Percentiles rank a stretch among this genome's conserved stretches.
Evolutionary conservation across 2,113 vertebrate genomes (phyloP).

Genomic region (Podarcis muralis): DNA sequence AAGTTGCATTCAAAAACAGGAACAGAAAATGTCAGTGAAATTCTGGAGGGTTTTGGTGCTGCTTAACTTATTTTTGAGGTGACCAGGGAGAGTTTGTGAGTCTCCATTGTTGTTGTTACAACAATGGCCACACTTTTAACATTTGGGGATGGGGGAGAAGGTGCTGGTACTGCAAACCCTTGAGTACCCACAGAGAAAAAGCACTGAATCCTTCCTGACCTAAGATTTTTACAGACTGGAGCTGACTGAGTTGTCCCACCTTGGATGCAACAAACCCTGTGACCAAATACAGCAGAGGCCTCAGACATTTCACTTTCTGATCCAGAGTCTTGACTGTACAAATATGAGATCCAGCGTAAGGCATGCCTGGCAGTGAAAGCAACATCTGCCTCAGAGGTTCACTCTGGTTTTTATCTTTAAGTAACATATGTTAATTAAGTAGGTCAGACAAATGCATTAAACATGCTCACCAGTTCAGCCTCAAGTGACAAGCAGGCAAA

Average conservation of each 20-base stretch:
- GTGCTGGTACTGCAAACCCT: no score
- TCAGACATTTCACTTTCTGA: neutral
- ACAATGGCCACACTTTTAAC: no score
- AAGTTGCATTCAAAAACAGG: no score
- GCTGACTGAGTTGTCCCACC: neutral
- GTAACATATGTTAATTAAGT: conserved; percentile 5
- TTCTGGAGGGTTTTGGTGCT: no score
- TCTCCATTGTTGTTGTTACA: no score
- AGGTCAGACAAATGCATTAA: conserved; percentile 3
- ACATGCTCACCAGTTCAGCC: neutral
- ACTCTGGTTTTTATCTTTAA: neutral
- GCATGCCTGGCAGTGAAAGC: neutral
- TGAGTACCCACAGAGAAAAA: no score
- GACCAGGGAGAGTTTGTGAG: no score
- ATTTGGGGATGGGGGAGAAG: no score
- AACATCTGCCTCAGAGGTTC: neutral
- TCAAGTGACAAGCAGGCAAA: conserved; percentile 5
- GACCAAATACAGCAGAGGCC: neutral
- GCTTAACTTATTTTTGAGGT: no score
- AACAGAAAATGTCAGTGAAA: no score
- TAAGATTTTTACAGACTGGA: neutral
- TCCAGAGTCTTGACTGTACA: neutral
- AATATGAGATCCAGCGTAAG: neutral
- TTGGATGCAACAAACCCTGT: neutral
- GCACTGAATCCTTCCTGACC: neutral